Evolutionary conservation across 2,113 vertebrate species (phyloP).

Genomic region (Dendrocopos noguchii): DNA sequence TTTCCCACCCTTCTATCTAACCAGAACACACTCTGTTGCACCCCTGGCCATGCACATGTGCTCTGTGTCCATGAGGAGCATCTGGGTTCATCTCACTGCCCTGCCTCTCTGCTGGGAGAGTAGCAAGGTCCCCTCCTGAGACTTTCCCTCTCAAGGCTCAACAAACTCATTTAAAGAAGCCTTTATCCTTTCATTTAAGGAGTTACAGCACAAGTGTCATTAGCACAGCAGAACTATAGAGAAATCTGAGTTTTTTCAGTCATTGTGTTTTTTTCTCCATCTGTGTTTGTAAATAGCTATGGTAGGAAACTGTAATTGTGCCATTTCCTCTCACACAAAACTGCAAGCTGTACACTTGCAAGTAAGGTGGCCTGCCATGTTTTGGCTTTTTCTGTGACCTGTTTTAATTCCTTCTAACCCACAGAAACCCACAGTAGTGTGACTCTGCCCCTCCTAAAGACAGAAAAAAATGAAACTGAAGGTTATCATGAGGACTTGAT

Average conservation of each 20-base stretch:
- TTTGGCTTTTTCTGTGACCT: background rate
- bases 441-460: background rate
- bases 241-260: background rate
- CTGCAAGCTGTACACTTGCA: background rate
- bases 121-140: background rate
- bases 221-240: background rate
- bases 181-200: background rate
- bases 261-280: background rate
- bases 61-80: background rate
- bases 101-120: background rate
- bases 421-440: background rate
- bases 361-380: background rate
- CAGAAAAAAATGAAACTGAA: background rate
- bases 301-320: background rate
- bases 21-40: background rate
- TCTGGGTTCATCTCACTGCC: background rate
- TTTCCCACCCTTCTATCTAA: background rate
- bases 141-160: background rate
- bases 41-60: fast-evolving
- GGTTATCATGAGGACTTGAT: background rate
- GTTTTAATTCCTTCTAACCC: background rate
- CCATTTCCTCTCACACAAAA: background rate
- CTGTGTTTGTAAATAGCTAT: background rate
- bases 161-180: background rate
- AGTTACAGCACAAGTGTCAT: background rate